Conservation (phyloP, 2,797 vertebrate species). For the Phalanger gymnotis region DNA sequence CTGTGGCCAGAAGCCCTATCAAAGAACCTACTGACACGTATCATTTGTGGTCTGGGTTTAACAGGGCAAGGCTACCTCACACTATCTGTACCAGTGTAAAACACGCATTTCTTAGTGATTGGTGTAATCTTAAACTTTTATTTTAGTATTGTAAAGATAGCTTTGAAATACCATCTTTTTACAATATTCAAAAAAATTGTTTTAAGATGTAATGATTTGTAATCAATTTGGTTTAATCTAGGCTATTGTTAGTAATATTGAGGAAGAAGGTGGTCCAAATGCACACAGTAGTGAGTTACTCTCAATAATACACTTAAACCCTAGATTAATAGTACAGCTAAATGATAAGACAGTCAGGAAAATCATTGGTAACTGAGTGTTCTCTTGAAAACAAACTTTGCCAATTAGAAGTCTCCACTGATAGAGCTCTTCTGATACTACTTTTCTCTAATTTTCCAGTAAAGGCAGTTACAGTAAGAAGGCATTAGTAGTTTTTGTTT, state of each 20-base stretch:
- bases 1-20: conserved; percentile 84
- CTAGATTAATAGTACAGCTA: conserved; percentile 48
- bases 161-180: conserved; percentile 57
- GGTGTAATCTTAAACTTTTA: conserved; percentile 46
- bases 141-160: conserved; percentile 57
- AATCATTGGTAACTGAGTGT: not conserved
- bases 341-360: conserved; percentile 34
- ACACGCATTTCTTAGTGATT: conserved; percentile 58
- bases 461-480: conserved; percentile 35
- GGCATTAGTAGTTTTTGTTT: not conserved
- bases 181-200: conserved; percentile 20
- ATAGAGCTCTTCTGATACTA: conserved; percentile 36
- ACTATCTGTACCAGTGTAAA: conserved; percentile 79
- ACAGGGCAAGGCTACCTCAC: conserved; percentile 77
- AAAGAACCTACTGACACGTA: conserved; percentile 89
- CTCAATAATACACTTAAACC: conserved; percentile 44
- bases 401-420: conserved; percentile 16
- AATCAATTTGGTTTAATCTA: conserved; percentile 56
- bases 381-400: conserved; percentile 5
- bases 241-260: conserved; percentile 48
- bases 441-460: conserved; percentile 43
- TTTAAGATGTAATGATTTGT: conserved; percentile 62
- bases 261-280: conserved; percentile 47
- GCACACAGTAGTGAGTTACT: conserved; percentile 52
- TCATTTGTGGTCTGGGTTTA: conserved; percentile 85